Conservation (phyloP, 2,113 vertebrate species). For the Columba livia region DNA sequence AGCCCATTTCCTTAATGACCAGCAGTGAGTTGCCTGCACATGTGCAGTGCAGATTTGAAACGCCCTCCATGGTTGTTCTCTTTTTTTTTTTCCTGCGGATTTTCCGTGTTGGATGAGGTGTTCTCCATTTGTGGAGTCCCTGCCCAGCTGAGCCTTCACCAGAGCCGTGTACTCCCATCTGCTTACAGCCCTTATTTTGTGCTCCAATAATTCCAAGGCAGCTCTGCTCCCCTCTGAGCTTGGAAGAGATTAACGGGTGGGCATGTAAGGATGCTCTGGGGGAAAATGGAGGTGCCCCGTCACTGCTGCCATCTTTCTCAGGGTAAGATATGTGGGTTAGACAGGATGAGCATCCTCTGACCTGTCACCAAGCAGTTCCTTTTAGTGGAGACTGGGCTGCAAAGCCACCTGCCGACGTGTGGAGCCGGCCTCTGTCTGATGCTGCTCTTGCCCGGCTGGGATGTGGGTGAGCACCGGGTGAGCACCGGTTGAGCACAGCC, state of each 20-base stretch:
- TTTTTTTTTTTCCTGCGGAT: background rate
- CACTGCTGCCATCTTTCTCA: background rate
- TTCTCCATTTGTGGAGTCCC: slow-evolving; percentile 4
- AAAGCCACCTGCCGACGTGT: background rate
- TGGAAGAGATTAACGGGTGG: background rate
- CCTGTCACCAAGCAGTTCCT: background rate
- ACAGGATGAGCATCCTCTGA: background rate
- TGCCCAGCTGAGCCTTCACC: slow-evolving; percentile 36
- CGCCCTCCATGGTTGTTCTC: background rate
- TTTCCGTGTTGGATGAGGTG: slow-evolving; percentile 15
- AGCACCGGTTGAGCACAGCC: no score
- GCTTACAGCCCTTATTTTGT: slow-evolving; percentile 55
- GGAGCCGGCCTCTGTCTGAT: background rate
- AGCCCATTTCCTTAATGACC: slow-evolving; percentile 14
- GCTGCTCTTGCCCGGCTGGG: fast-evolving
- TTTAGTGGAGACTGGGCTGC: background rate
- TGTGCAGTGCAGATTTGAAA: background rate
- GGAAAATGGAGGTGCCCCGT: background rate
- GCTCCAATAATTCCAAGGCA: slow-evolving; percentile 62
- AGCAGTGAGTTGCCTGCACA: background rate
- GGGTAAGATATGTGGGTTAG: background rate
- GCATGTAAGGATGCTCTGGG: background rate
- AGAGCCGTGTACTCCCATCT: slow-evolving; percentile 11
- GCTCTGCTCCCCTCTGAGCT: background rate
- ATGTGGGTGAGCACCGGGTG: background rate